Evolutionary conservation across 2,113 vertebrate species (phyloP).

Genomic region (Donacobius atricapilla): DNA sequence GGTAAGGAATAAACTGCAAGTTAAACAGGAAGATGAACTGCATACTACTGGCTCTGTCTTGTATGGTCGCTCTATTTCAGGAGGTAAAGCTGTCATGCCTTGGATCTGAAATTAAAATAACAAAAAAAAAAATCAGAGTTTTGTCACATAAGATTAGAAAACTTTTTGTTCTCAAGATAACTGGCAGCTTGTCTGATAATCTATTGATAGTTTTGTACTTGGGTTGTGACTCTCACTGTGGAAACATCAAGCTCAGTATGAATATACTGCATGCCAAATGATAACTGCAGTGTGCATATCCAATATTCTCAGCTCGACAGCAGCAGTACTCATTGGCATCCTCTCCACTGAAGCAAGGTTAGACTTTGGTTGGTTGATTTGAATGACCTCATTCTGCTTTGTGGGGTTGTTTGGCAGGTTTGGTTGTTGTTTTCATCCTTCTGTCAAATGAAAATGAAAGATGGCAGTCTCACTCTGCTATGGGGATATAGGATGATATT

Average conservation of each 20-base stretch:
- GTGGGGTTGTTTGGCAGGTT: not conserved
- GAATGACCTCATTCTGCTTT: not conserved
- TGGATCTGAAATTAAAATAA: slow-evolving; percentile 72
- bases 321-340: not conserved
- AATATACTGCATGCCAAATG: not conserved
- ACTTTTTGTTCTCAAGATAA: not conserved
- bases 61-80: slow-evolving; percentile 68
- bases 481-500: not conserved
- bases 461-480: not conserved
- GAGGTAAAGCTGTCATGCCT: slow-evolving; percentile 77
- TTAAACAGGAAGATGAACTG: slow-evolving; percentile 12
- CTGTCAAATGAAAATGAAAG: not conserved
- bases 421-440: not conserved
- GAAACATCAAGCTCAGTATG: not conserved
- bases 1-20: not conserved
- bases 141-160: not conserved
- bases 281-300: not conserved
- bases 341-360: not conserved
- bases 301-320: not conserved
- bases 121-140: not conserved
- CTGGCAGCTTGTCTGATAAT: not conserved
- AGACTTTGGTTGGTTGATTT: not conserved
- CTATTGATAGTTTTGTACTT: not conserved
- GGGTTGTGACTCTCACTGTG: not conserved
- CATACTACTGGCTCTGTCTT: slow-evolving; percentile 67